phyloP scores from a whole-genome alignment of 2,888 invertebrate genomes.

The Phyllotreta cruciferae region DNA sequence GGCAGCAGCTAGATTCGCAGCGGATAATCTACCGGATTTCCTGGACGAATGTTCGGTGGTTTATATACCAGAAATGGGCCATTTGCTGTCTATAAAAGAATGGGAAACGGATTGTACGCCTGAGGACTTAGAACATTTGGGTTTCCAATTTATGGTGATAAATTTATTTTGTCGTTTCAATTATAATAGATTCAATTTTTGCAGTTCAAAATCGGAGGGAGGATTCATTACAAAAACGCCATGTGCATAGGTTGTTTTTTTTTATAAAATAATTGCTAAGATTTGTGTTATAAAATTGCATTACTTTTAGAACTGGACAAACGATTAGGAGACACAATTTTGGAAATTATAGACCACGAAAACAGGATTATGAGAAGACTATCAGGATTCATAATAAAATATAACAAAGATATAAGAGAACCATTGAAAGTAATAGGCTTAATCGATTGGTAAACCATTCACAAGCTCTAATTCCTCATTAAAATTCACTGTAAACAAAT shows the following conservation, averaged over 20 bases:
- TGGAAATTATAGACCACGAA: conserved; percentile 82
- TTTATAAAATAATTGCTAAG: conserved; percentile 24
- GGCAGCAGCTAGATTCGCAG: conserved; percentile 73
- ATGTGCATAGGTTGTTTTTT: conserved; percentile 54
- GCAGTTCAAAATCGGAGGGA: conserved; percentile 54
- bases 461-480: not conserved
- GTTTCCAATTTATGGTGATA: conserved; percentile 75
- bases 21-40: conserved; percentile 70
- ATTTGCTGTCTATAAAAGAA: conserved; percentile 76
- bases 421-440: conserved; percentile 53
- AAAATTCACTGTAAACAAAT: conserved; percentile 5
- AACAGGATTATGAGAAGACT: conserved; percentile 70
- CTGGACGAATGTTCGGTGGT: conserved; percentile 72
- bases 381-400: conserved; percentile 53
- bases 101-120: conserved; percentile 66
- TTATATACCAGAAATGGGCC: conserved; percentile 80
- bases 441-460: conserved; percentile 53
- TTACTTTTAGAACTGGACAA: conserved; percentile 72
- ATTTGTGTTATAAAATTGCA: not conserved
- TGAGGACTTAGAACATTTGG: conserved; percentile 67
- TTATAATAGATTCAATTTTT: conserved; percentile 38
- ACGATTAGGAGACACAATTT: conserved; percentile 78
- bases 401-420: conserved; percentile 54
- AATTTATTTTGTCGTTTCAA: not conserved
- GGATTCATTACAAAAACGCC: conserved; percentile 58